phyloP scores from a whole-genome alignment of 2,113 vertebrate genomes.

The Sciurus niger region DNA sequence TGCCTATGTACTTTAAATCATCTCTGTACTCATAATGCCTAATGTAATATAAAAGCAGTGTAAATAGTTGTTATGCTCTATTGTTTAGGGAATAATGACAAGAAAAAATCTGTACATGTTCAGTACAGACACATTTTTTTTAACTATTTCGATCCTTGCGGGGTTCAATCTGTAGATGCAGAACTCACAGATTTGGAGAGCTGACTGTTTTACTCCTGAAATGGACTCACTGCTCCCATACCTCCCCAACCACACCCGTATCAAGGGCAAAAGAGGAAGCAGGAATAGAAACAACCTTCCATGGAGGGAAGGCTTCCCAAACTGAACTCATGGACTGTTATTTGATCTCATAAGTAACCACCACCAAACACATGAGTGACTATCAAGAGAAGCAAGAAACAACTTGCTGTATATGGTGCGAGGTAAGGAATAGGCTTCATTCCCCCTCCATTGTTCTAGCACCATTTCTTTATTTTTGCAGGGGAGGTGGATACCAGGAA shows the following conservation, averaged over 20 bases:
- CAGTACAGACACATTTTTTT: not conserved
- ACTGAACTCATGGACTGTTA: not conserved
- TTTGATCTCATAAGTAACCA: not conserved
- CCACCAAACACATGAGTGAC: not conserved
- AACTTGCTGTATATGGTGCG: not conserved
- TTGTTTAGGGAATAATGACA: not conserved
- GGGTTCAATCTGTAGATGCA: no score
- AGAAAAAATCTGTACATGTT: not conserved
- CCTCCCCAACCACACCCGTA: not conserved
- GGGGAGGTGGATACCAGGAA: no score
- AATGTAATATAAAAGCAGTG: not conserved
- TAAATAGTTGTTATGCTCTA: not conserved
- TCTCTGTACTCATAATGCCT: not conserved
- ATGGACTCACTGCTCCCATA: not conserved
- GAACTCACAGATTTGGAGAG: not conserved
- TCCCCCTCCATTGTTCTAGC: not conserved
- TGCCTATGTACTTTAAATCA: not conserved
- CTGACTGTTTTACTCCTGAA: not conserved
- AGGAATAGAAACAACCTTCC: not conserved
- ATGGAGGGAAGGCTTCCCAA: not conserved
- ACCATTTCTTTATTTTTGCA: not conserved
- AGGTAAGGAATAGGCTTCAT: not conserved
- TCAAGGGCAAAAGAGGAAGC: not conserved
- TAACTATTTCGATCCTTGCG: not conserved
- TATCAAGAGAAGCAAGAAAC: not conserved